phyloP scores from a whole-genome alignment of 35 echinoderm and acorn worm species.

The Holothuria glaberrima region DNA sequence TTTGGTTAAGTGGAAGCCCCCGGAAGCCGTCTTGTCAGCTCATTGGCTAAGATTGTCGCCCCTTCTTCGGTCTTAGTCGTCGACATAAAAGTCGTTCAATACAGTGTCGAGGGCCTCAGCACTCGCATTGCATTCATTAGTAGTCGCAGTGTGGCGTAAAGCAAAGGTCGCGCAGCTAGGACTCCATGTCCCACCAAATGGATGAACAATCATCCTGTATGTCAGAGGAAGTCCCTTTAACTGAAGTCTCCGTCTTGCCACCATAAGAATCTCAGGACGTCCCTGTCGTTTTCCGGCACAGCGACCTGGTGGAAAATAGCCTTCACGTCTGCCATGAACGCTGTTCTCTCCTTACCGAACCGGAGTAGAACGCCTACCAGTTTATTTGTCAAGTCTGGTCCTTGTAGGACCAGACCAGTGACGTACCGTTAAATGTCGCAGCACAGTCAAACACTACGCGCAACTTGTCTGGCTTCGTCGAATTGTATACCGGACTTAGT shows the following conservation, averaged over 20 bases:
- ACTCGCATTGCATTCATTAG: not conserved
- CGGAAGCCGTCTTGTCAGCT: conserved; percentile 11
- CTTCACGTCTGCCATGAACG: too few species aligned
- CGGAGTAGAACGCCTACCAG: too few species aligned
- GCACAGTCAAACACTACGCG: too few species aligned
- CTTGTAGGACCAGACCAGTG: too few species aligned
- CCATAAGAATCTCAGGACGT: conserved; percentile 45
- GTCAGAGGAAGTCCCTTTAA: not conserved
- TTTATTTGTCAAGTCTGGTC: too few species aligned
- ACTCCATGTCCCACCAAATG: conserved; percentile 59
- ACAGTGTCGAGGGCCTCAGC: conserved; percentile 13
- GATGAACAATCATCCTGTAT: conserved; percentile 57
- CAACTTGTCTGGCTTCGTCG: too few species aligned
- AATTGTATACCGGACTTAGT: too few species aligned
- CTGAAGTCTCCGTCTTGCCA: conserved; percentile 51
- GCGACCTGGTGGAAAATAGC: too few species aligned
- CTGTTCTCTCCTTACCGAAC: too few species aligned
- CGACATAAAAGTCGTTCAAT: conserved; percentile 66
- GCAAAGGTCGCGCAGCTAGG: not conserved
- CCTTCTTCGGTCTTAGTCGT: conserved; percentile 54
- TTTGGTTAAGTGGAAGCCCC: conserved; percentile 56
- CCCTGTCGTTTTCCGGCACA: not conserved
- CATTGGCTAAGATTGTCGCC: conserved; percentile 9
- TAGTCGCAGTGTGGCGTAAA: conserved; percentile 32
- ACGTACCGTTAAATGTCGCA: too few species aligned